A percentile compares a stretch with the other conserved stretches of the same genome.
Conservation (phyloP, 2,888 invertebrate genomes). For the Galerucella calmariensis region DNA sequence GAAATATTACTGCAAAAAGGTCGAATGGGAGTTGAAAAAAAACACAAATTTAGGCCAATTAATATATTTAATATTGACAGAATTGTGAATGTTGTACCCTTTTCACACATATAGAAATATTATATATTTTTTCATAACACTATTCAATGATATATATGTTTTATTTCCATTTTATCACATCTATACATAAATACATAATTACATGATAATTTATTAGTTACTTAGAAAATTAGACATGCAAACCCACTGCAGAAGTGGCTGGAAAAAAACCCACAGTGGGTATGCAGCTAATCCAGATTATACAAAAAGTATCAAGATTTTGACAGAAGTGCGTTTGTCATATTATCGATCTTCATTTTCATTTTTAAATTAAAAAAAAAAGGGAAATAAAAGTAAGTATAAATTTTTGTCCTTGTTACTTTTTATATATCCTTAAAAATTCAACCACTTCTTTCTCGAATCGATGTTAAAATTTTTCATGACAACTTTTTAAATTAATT, state of each 20-base stretch:
- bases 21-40: slow-evolving; percentile 32
- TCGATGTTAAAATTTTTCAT: slow-evolving; percentile 5
- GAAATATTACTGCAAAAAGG: not conserved
- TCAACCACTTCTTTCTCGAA: slow-evolving; percentile 28
- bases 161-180: slow-evolving; percentile 52
- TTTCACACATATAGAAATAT: slow-evolving; percentile 62
- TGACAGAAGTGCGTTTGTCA: not conserved
- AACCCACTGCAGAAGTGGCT: slow-evolving; percentile 79
- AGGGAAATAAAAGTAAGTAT: no score
- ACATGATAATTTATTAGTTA: slow-evolving; percentile 53
- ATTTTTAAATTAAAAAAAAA: no score
- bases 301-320: slow-evolving; percentile 19
- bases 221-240: slow-evolving; percentile 58
- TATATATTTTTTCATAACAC: slow-evolving; percentile 44
- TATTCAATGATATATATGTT: slow-evolving; percentile 37
- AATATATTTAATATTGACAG: slow-evolving; percentile 66
- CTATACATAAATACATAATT: slow-evolving; percentile 63
- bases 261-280: slow-evolving; percentile 78
- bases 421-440: slow-evolving; percentile 23
- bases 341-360: not conserved
- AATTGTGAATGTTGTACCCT: slow-evolving; percentile 66
- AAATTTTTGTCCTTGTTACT: not conserved
- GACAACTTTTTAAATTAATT: slow-evolving; percentile 26
- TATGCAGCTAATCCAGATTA: slow-evolving; percentile 65
- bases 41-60: slow-evolving; percentile 63